phyloP scores from a whole-genome alignment of 2,113 vertebrate species.

The Dolichallabes microphthalmus region DNA sequence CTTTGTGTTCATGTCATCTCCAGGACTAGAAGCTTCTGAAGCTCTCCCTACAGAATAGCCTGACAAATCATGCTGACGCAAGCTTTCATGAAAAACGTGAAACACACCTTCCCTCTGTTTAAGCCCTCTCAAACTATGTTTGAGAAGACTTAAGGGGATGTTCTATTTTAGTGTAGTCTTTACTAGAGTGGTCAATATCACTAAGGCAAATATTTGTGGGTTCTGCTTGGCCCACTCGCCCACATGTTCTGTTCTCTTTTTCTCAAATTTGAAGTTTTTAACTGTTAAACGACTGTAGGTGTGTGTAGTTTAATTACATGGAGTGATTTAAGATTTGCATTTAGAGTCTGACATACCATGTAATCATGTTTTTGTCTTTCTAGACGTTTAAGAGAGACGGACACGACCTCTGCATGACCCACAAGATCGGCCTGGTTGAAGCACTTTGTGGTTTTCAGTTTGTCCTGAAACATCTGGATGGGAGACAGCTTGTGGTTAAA shows the following conservation, averaged over 20 bases:
- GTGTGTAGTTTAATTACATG: neutral
- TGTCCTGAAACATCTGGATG: constrained; percentile 93
- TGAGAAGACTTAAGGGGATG: too few species aligned
- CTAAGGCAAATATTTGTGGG: neutral
- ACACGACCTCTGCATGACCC: constrained; percentile 93
- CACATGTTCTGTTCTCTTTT: neutral
- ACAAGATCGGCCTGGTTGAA: constrained; percentile 95
- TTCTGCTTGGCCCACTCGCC: too few species aligned
- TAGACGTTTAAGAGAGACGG: constrained; percentile 78
- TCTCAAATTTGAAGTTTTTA: neutral
- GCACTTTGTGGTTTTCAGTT: constrained; percentile 97
- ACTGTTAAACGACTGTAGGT: too few species aligned
- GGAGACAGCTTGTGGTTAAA: constrained; percentile 93
- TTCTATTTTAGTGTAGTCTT: neutral
- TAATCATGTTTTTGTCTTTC: neutral
- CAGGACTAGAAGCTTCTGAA: constrained; percentile 4
- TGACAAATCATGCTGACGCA: constrained; percentile 26
- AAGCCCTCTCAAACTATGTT: too few species aligned
- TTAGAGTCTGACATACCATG: neutral
- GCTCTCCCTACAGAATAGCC: constrained; percentile 19
- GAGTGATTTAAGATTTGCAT: neutral
- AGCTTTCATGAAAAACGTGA: neutral
- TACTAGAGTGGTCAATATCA: neutral
- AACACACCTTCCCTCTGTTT: too few species aligned
- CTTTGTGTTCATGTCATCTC: constrained; percentile 12